A percentile compares a stretch with the other conserved stretches of the same genome.
These are phyloP conservation scores for Ascidia mentula DNA, from an alignment of 23 tunicate species.

Conservation along the genomic window DNA sequence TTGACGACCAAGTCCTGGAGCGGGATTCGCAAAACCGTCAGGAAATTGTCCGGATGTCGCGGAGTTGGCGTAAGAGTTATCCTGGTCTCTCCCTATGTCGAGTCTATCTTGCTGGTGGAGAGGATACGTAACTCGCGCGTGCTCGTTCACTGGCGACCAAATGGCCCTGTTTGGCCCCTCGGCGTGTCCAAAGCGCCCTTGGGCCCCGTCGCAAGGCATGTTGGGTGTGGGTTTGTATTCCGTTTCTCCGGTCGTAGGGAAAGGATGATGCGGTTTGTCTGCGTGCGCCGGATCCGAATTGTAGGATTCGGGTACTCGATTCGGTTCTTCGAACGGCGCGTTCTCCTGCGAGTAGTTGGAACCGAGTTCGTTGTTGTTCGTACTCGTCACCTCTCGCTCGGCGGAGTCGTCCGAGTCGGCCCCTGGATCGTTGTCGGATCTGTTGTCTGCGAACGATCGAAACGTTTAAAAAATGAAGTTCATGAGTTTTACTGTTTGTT, in stretches of 20 bases:
- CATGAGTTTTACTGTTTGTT: too few relatives aligned
- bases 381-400: conserved; percentile 58
- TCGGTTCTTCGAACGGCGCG: background rate
- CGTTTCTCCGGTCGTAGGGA: background rate
- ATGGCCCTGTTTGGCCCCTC: conserved; percentile 5
- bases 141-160: conserved; percentile 25
- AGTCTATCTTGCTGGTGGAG: background rate
- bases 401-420: conserved; percentile 63
- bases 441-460: conserved; percentile 41
- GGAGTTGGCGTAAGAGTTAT: background rate
- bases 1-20: background rate
- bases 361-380: conserved; percentile 37
- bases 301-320: background rate
- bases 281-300: background rate
- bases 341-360: conserved; percentile 13
- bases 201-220: background rate
- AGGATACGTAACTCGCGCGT: background rate
- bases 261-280: background rate
- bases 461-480: too few relatives aligned
- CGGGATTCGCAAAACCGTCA: background rate
- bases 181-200: conserved; percentile 6
- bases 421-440: conserved; percentile 32
- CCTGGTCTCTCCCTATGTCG: background rate
- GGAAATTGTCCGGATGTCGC: background rate
- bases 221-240: background rate